These are phyloP conservation scores for Trachelus tabidus DNA, from an alignment of 2,888 invertebrate genomes.

Conservation along the genomic window DNA sequence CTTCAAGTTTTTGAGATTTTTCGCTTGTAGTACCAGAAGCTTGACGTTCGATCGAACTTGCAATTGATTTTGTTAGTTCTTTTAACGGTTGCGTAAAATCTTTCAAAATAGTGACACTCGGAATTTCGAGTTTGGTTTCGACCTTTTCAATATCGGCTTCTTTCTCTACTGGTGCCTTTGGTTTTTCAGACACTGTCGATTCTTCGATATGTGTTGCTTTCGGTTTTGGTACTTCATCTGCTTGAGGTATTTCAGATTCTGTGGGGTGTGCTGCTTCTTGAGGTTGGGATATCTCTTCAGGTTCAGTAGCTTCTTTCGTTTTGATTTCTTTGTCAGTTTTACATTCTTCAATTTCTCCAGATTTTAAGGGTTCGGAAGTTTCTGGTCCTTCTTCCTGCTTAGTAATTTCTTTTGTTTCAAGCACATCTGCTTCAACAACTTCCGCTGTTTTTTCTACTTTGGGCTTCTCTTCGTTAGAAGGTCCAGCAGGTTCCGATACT, in stretches of 20 bases:
- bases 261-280: neutral
- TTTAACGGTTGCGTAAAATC: constrained; percentile 31
- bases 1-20: constrained; percentile 32
- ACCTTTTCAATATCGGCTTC: no score
- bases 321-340: neutral
- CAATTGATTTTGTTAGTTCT: constrained; percentile 27
- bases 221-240: neutral
- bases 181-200: neutral
- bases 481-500: neutral
- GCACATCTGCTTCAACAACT: no score
- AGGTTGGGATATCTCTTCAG: neutral
- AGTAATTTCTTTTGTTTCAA: neutral
- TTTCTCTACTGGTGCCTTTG: neutral
- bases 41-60: constrained; percentile 8
- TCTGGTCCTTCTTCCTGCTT: neutral
- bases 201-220: neutral
- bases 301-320: neutral
- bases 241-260: neutral
- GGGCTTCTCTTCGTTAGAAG: neutral
- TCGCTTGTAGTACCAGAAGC: constrained; percentile 19
- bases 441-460: no score
- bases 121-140: neutral
- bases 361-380: neutral
- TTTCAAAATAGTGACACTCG: constrained; percentile 13
- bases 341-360: neutral